These are phyloP conservation scores for Podarcis raffonei DNA, from an alignment of 2,113 vertebrate species.

Conservation along the genomic window DNA sequence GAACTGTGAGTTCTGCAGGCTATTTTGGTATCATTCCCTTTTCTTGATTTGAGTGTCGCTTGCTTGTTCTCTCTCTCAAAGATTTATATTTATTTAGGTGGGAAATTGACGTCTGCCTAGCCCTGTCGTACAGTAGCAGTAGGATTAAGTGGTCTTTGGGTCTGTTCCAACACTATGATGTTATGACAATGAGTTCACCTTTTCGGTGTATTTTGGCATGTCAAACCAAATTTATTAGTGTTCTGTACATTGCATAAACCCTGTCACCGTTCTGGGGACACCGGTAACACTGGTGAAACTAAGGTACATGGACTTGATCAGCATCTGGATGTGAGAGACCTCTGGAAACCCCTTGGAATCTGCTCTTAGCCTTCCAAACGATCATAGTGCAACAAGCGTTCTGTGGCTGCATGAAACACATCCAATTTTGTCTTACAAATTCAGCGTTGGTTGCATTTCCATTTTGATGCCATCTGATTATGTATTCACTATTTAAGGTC, in stretches of 20 bases:
- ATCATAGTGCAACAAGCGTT: background rate
- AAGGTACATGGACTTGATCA: background rate
- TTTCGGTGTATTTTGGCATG: background rate
- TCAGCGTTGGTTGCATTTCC: background rate
- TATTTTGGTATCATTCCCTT: background rate
- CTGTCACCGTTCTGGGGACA: background rate
- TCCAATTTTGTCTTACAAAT: background rate
- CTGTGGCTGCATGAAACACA: background rate
- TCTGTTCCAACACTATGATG: background rate
- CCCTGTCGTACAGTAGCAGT: background rate
- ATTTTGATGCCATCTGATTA: slow-evolving; percentile 21
- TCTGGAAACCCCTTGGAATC: background rate
- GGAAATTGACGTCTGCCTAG: background rate
- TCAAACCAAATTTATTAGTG: background rate
- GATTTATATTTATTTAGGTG: background rate
- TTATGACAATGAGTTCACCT: background rate
- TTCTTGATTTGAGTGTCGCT: background rate
- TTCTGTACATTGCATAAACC: background rate
- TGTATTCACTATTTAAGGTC: slow-evolving; percentile 22
- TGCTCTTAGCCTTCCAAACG: background rate
- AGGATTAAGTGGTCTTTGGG: background rate
- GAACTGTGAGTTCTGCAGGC: background rate
- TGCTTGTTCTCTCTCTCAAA: background rate
- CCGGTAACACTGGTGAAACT: background rate
- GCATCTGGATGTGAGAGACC: background rate